phyloP scores from a whole-genome alignment of 2,888 invertebrate species.

The Empis stercorea region DNA sequence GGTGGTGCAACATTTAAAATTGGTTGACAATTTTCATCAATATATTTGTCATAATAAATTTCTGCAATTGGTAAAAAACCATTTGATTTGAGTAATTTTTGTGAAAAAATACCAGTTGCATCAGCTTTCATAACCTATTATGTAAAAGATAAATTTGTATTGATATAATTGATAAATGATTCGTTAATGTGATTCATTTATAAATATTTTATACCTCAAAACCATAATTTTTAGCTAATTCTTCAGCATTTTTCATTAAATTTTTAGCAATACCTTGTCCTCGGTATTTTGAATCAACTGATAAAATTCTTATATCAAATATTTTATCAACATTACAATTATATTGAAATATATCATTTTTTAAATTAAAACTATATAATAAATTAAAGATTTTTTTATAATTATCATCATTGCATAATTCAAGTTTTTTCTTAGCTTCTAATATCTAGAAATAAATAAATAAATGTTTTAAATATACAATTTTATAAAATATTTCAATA shows the following conservation, averaged over 20 bases:
- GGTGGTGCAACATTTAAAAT: constrained; percentile 48
- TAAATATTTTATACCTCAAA: constrained; percentile 45
- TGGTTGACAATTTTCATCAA: constrained; percentile 44
- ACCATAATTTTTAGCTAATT: constrained; percentile 49
- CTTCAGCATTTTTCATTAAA: constrained; percentile 52
- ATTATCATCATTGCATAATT: constrained; percentile 48
- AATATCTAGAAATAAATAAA: no score
- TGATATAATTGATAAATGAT: no score
- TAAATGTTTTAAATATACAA: no score
- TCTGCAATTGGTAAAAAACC: constrained; percentile 52
- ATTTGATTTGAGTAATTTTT: constrained; percentile 55
- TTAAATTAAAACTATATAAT: constrained; percentile 55
- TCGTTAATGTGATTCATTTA: no score
- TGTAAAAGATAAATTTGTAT: not conserved
- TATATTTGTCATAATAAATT: constrained; percentile 57
- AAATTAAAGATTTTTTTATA: constrained; percentile 69
- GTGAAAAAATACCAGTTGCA: constrained; percentile 68
- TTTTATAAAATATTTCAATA: no score
- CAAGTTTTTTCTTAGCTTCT: constrained; percentile 44
- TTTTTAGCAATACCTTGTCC: constrained; percentile 64
- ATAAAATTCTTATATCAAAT: constrained; percentile 68
- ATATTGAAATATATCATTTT: constrained; percentile 53
- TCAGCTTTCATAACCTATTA: constrained; percentile 63
- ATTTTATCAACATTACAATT: constrained; percentile 55
- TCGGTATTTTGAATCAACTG: constrained; percentile 52